Evolutionary conservation across 2,888 invertebrate species (phyloP), one percentile per base, ranked within the genome.

Genomic region (Andrena chrysosceles): DNA sequence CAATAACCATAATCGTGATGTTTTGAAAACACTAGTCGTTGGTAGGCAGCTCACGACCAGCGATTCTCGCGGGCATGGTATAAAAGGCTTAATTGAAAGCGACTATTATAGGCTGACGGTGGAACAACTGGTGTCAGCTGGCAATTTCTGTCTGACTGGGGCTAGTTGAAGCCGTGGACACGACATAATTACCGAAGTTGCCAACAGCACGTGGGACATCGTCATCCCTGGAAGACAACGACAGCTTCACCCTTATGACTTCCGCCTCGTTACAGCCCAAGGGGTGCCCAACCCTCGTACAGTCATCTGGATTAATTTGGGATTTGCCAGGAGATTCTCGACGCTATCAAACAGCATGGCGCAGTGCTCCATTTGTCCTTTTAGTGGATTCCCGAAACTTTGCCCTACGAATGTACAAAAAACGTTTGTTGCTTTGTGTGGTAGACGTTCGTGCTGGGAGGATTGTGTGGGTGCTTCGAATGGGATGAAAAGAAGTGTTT

Each of bases 151-250:
- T 80, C 69, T 83, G 88, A 89, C 85, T 83, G 80, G 3, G 79
- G 56, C 48, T 69, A 78, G 86, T 87, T 89, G 82, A 85, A 89
- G 86, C 87, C 83, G 73, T 74, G 87, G 80, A 78, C 80, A 81
- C 84, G 82, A 85, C 88, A 87, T 90, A 90, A 90, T 90, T 90
- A 89, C 86, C 85, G 80, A 88, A 90, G 81, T 87, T 87, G 82
- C 85, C 79, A 84, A 84, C 84, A 82, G 84, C 81, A 82, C 85
- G 85, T 85, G 86, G 79, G 76, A 77, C 83, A 56, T 52, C 33
- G 74, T 74, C 56, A 68, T 69, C 66, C 49, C 59, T 56, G 74
- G 69, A 82, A 88, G 88, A 87, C 87, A 85, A 81, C 78, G 77
- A 80, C 81, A 78, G 77, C 64, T 77, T 77, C 76, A 62, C 77